phyloP scores from a whole-genome alignment of 2,888 invertebrate species.

The Isoperla grammatica region DNA sequence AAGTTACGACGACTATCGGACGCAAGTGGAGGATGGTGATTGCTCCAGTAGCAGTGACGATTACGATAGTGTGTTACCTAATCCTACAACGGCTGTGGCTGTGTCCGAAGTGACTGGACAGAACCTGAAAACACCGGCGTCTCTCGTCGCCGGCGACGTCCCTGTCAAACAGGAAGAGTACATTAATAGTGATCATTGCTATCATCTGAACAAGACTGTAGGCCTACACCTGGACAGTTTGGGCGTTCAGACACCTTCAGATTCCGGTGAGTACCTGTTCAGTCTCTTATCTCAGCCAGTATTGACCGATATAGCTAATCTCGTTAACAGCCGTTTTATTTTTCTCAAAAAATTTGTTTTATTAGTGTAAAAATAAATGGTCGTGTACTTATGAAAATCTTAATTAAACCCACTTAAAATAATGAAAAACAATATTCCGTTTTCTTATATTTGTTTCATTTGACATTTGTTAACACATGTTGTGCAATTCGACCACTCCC shows the following conservation, averaged over 20 bases:
- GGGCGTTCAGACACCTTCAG: conserved; percentile 82
- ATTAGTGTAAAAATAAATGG: too few species aligned
- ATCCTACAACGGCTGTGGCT: conserved; percentile 30
- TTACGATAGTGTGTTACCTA: background rate
- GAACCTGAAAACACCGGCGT: conserved; percentile 34
- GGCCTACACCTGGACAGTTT: conserved; percentile 53
- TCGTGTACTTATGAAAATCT: too few species aligned
- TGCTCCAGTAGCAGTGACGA: conserved; percentile 26
- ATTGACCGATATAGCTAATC: too few species aligned
- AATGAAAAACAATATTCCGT: too few species aligned
- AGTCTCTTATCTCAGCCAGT: too few species aligned
- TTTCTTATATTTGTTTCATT: too few species aligned
- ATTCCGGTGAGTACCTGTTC: conserved; percentile 66
- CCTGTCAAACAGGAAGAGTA: conserved; percentile 19
- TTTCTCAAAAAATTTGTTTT: too few species aligned
- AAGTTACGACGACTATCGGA: conserved; percentile 9
- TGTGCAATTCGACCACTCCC: too few species aligned
- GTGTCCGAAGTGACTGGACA: conserved; percentile 41
- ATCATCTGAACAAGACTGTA: conserved; percentile 51
- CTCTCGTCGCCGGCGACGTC: conserved; percentile 32
- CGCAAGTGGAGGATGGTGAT: conserved; percentile 30
- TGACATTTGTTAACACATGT: too few species aligned
- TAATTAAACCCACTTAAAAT: too few species aligned
- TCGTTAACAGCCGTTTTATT: too few species aligned
- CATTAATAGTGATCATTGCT: conserved; percentile 57